These are phyloP conservation scores for Sphecodes monilicornis DNA, from an alignment of 2,888 invertebrate genomes.

Conservation along the genomic window DNA sequence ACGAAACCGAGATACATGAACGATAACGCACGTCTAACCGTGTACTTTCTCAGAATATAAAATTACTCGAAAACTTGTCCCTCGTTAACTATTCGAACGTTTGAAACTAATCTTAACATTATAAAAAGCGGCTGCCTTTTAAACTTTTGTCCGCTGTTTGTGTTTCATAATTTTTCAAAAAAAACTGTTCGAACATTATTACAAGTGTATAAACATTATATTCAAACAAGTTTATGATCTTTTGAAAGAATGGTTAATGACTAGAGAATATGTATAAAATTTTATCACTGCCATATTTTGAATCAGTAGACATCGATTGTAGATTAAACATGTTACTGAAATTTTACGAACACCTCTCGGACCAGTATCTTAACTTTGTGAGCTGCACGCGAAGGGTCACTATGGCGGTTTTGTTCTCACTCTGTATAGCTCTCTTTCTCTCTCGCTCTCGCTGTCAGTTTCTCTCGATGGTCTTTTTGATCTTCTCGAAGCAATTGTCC, in stretches of 20 bases:
- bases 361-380: slow-evolving; percentile 32
- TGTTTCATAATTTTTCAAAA: neutral
- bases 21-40: slow-evolving; percentile 31
- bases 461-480: slow-evolving; percentile 50
- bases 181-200: neutral
- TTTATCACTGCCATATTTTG: neutral
- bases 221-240: neutral
- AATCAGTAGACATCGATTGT: neutral
- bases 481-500: slow-evolving; percentile 58
- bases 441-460: slow-evolving; percentile 32
- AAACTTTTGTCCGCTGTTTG: neutral
- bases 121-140: neutral
- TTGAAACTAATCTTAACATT: neutral
- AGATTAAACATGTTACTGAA: slow-evolving; percentile 2
- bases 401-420: slow-evolving; percentile 33
- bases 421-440: slow-evolving; percentile 22
- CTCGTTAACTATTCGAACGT: neutral
- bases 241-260: neutral
- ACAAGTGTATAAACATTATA: neutral
- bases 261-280: neutral
- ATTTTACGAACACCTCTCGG: slow-evolving; percentile 9
- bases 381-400: slow-evolving; percentile 28
- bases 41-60: neutral
- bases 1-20: slow-evolving; percentile 16
- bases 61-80: neutral